Evolutionary conservation across 2,797 vertebrate species (phyloP).

Genomic region (Mormyrops attenuatus): DNA sequence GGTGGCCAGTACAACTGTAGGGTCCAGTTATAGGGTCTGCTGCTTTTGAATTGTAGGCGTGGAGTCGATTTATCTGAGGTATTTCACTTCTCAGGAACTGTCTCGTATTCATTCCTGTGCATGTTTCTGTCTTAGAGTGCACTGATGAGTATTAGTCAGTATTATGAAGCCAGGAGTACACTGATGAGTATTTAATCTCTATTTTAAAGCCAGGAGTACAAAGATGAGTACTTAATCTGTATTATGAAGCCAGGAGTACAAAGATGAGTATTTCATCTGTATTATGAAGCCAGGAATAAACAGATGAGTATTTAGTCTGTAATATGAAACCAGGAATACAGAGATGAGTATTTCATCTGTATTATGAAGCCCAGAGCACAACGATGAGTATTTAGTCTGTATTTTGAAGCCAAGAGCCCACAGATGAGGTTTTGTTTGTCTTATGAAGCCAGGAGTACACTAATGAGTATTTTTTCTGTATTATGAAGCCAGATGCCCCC

Average conservation of each 20-base stretch:
- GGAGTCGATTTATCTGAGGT: constrained; percentile 22
- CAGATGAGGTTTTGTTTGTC: background rate
- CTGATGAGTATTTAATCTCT: background rate
- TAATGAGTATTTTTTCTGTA: background rate
- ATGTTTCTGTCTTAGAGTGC: background rate
- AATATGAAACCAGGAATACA: background rate
- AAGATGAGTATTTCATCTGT: background rate
- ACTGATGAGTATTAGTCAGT: background rate
- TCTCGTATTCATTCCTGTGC: background rate
- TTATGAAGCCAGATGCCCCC: background rate
- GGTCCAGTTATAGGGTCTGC: constrained; percentile 22
- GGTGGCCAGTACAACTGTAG: background rate
- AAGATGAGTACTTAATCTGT: background rate
- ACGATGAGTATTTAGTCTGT: background rate
- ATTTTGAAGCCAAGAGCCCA: background rate
- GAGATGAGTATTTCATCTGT: background rate
- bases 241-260: background rate
- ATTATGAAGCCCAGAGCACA: background rate
- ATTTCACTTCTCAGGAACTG: constrained; percentile 5
- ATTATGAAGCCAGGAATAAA: background rate
- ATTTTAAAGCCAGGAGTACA: background rate
- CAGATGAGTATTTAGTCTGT: background rate
- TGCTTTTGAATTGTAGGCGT: constrained; percentile 29
- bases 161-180: background rate
- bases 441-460: background rate